Evolutionary conservation across 2,797 vertebrate genomes (phyloP), one percentile per base, ranked within the genome.

Genomic region (Calcarius lapponicus): DNA sequence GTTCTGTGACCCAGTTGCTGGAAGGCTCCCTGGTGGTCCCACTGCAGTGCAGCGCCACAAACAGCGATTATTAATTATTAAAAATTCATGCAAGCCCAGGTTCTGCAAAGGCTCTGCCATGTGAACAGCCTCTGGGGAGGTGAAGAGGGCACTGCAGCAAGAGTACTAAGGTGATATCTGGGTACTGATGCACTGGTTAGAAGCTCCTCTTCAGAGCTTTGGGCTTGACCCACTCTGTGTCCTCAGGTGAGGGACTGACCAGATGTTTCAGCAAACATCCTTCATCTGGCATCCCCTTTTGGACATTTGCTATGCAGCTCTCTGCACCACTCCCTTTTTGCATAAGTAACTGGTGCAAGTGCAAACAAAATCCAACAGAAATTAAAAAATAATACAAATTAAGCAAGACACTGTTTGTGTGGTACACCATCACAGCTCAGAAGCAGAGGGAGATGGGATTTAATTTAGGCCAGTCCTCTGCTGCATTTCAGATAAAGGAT

Each of bases 391-490:
- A 88, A 65, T 47, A 91, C 70, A 92, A 94, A 95, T 93, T 86
- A 95, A 96, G 57, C 43, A 88, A 89, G 87, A 87, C 57, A 61
- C 65, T 67, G 36, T 92, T 93, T 92, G 91, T 82, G 69, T 86
- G 54, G 70, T 88, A 82, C 80, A 96, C 72, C 64, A 93, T 93
- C 93, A 81, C 90, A 97, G 95, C 93, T 95, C 95, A 91, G 93
- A 96, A 97, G 94, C 96, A 95, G 96, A 96, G 28, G 78, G 82
- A 97, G 94, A 97, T 78, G 93, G 92, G 90, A 96, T 95, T 95
- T 97, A 98, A 98, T 98, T 98, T 98, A 98, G 96, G 95, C 66
- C 86, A 96, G 93, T 96, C 97, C 95, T 98, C 96, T 96, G 97
- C 97, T 97, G 97, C 97, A 96, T 97, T 97, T 95, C 97, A 97